Conservation (phyloP, 2,797 vertebrate species). For the Phyllotis vaccarum region DNA sequence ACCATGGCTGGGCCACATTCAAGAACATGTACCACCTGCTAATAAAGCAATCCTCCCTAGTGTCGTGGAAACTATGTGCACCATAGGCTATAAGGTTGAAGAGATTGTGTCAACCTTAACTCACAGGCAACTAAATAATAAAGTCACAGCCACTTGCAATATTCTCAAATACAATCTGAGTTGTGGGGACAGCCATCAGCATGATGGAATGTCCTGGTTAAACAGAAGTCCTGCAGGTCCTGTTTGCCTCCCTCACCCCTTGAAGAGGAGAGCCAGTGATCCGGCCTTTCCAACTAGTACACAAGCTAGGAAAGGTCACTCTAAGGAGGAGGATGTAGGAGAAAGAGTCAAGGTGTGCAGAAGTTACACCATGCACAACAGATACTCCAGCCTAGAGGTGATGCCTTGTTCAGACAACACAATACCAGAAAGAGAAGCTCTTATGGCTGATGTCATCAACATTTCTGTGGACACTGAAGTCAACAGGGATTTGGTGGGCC, state of each 20-base stretch:
- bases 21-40: neutral
- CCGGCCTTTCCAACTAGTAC: neutral
- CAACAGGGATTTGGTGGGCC: neutral
- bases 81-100: neutral
- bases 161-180: neutral
- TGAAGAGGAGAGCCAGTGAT: neutral
- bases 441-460: neutral
- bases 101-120: neutral
- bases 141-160: neutral
- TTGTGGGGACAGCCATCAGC: neutral
- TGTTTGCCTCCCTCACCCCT: neutral
- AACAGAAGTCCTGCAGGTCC: rapidly evolving
- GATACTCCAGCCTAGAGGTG: neutral
- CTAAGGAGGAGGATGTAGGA: neutral
- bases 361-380: too few relatives aligned
- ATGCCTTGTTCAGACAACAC: neutral
- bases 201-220: neutral
- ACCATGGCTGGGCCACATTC: neutral
- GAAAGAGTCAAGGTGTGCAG: neutral
- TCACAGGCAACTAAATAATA: neutral
- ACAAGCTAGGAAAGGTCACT: neutral
- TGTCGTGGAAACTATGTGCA: neutral
- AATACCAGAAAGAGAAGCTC: neutral
- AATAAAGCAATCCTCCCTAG: neutral
- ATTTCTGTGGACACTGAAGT: neutral